These are phyloP conservation scores for Cryptus armator DNA, from an alignment of 2,888 invertebrate genomes.

Conservation along the genomic window DNA sequence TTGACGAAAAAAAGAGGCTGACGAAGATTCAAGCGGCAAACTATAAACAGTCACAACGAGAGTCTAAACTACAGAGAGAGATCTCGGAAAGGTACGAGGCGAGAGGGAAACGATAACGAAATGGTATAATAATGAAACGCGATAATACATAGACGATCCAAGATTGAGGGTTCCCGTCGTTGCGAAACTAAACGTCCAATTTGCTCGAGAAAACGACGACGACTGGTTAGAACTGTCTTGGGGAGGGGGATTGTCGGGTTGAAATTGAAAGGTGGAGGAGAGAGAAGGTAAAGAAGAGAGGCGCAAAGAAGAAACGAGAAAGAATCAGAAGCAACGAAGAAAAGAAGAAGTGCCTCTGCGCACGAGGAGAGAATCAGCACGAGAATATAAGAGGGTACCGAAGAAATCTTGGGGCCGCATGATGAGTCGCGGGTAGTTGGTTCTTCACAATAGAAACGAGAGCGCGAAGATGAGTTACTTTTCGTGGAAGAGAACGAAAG, in stretches of 20 bases:
- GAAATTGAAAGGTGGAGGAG: conserved; percentile 69
- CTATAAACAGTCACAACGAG: background rate
- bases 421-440: conserved; percentile 29
- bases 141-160: conserved; percentile 68
- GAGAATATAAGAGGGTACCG: conserved; percentile 36
- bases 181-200: conserved; percentile 68
- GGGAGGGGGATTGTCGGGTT: conserved; percentile 53
- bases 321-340: conserved; percentile 39
- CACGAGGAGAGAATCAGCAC: conserved; percentile 29
- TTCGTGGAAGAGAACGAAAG: conserved; percentile 55
- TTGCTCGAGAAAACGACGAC: conserved; percentile 58
- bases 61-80: conserved; percentile 2
- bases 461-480: conserved; percentile 42
- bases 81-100: conserved; percentile 4
- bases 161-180: conserved; percentile 62
- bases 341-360: conserved; percentile 27
- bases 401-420: conserved; percentile 34
- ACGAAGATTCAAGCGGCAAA: background rate
- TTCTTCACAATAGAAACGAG: conserved; percentile 51
- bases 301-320: conserved; percentile 28
- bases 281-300: conserved; percentile 45
- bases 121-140: conserved; percentile 68
- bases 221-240: conserved; percentile 41
- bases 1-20: background rate
- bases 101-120: conserved; percentile 62